Percentiles rank a stretch among this genome's conserved stretches.
These are phyloP conservation scores for Chiloscyllium plagiosum DNA, from an alignment of 2,113 vertebrate genomes.

Conservation along the genomic window DNA sequence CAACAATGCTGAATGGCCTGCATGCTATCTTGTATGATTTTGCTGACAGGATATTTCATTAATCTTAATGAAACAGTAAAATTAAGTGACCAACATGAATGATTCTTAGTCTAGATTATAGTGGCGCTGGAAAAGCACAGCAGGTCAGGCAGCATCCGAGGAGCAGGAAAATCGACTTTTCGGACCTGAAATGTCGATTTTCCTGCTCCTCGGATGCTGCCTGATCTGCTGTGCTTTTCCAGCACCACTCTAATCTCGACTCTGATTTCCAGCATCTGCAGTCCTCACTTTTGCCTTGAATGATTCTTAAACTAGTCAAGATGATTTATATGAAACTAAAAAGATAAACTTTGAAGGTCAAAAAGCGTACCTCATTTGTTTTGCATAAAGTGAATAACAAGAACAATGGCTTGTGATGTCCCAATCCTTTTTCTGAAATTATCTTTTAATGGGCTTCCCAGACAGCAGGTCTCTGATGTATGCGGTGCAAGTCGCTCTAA, in stretches of 20 bases:
- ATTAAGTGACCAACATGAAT: not conserved
- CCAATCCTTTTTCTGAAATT: not conserved
- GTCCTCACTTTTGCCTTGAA: not conserved
- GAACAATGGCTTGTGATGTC: not conserved
- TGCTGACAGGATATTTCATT: no score
- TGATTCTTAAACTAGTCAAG: not conserved
- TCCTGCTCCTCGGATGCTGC: no score
- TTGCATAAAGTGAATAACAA: not conserved
- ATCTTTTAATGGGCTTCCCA: not conserved
- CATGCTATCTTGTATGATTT: not conserved
- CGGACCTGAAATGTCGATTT: no score
- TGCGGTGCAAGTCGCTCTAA: not conserved
- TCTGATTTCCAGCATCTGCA: no score
- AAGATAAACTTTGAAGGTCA: not conserved
- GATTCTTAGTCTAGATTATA: not conserved
- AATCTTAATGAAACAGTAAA: conserved; percentile 21
- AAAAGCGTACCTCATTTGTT: not conserved
- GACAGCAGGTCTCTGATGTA: not conserved
- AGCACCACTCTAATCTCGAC: no score
- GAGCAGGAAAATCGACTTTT: no score
- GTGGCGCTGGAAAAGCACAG: no score
- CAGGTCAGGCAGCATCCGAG: no score
- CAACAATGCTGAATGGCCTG: not conserved
- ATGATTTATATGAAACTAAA: not conserved
- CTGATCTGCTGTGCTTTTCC: no score